Conservation (phyloP, 1,140 invertebrate species). For the Pemphigus obesinymphae region DNA sequence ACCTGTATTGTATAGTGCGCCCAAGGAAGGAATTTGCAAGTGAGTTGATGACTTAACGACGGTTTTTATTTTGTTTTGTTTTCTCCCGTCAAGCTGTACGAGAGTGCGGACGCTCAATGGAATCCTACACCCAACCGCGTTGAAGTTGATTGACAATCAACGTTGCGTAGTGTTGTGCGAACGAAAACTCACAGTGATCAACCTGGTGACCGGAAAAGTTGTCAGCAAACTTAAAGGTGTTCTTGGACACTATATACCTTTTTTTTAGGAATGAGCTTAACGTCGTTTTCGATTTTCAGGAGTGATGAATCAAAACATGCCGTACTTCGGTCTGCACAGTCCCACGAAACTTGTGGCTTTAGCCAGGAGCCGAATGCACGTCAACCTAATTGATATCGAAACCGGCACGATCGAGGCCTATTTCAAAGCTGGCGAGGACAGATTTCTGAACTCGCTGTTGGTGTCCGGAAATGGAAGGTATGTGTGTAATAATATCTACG, state of each 20-base stretch:
- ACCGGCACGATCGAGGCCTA: conserved; percentile 79
- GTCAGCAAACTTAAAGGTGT: conserved; percentile 65
- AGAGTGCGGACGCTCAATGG: conserved; percentile 64
- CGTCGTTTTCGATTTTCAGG: conserved; percentile 50
- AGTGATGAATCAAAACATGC: conserved; percentile 90
- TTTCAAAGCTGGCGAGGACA: conserved; percentile 81
- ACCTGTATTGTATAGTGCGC: background rate
- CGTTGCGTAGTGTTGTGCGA: conserved; percentile 74
- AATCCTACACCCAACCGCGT: conserved; percentile 63
- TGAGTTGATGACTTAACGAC: background rate
- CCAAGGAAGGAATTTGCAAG: background rate
- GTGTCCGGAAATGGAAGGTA: conserved; percentile 80
- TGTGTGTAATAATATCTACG: conserved; percentile 11
- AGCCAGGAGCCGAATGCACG: conserved; percentile 82
- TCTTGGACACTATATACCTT: background rate
- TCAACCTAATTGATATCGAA: conserved; percentile 80
- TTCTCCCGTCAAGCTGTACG: conserved; percentile 55
- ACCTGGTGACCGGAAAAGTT: conserved; percentile 68
- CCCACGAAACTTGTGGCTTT: conserved; percentile 71
- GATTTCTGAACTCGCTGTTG: conserved; percentile 80
- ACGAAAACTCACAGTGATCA: conserved; percentile 71
- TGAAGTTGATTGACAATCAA: conserved; percentile 66
- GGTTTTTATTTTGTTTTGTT: background rate
- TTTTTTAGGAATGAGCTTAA: background rate
- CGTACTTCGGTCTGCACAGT: conserved; percentile 78